Base-by-base conservation (phyloP, 2,797 vertebrate genomes). In the Typhlichthys eigenmanni region DNA sequence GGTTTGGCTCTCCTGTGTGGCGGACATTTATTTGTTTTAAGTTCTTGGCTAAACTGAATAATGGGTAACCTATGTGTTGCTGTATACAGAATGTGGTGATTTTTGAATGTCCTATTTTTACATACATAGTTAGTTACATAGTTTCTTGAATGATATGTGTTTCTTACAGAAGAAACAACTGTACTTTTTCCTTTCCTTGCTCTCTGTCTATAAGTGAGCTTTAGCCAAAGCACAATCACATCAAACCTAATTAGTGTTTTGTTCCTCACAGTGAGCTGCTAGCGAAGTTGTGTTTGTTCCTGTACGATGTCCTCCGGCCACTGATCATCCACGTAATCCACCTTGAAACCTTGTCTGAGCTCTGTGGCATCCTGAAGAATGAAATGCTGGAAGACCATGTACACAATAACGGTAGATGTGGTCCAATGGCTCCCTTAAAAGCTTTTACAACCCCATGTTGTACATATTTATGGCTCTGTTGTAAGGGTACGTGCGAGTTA, bases 321-420 rank as follows among this genome's bases (percentile, higher is more conserved):
- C 84, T 98, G 74, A 98, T 99, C 81, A 99, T 99, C 87, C 97
- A 99, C 62, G 93, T 98, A 76, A 93, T 98, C 81, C 98, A 99
- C 85, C 89, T 99, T 87, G 98, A 99, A 89, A 99, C 98, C 0
- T 89, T 99, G 16, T 97, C 98, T 0, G 98, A 99, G 84, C 96
- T 99, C 80, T 99, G 98, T 19, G 93, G 96, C 51, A 99, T 99
- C 84, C 94, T 99, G 51, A 99, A 98, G 92, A 98, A 96, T 19
- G 98, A 99, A 87, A 98, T 99, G 94, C 92, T 99, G 74, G 98
- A 98, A 79, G 98, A 98, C 79, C 98, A 99, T 1, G 95, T 98
- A n/a, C 95, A 95, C 53, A 98, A 98, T 81, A 99, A 98, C 34
- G 92, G 98, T 98, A 89, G 13, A 79, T 66, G 9, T 1, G 49